These are phyloP conservation scores for Hymenopus coronatus DNA, from an alignment of 2,888 invertebrate species.

Conservation along the genomic window DNA sequence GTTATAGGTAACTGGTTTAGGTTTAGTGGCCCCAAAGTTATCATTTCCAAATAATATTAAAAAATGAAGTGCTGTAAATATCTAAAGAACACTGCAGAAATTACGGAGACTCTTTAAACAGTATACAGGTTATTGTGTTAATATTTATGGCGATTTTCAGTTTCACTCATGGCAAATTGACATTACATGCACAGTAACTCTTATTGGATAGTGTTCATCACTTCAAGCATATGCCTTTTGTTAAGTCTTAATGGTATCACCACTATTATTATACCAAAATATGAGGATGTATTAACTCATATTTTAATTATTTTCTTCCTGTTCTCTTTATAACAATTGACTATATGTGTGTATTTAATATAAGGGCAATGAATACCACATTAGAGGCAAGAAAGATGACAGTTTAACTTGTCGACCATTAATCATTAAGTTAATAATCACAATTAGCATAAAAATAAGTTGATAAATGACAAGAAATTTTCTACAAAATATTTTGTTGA, in stretches of 20 bases:
- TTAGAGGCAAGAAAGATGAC: neutral
- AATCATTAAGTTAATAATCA: neutral
- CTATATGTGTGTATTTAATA: neutral
- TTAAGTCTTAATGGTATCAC: neutral
- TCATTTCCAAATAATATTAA: neutral
- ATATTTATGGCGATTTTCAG: neutral
- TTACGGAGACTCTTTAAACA: neutral
- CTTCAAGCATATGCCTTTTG: neutral
- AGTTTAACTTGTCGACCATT: neutral
- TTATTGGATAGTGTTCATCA: neutral
- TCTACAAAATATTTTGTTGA: neutral
- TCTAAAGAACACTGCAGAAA: neutral
- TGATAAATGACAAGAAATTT: neutral
- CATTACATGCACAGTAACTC: neutral
- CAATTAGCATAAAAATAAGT: neutral
- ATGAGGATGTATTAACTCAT: neutral
- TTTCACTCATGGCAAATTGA: neutral
- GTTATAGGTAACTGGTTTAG: neutral
- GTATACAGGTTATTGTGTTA: neutral
- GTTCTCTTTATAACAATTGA: neutral
- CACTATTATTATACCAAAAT: neutral
- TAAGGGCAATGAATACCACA: neutral
- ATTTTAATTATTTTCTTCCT: neutral
- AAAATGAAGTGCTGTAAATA: neutral
- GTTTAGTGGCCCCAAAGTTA: neutral